Evolutionary conservation across 2,113 vertebrate genomes (phyloP), one percentile per base, ranked within the genome.

Genomic region (Bolborhynchus lineola): DNA sequence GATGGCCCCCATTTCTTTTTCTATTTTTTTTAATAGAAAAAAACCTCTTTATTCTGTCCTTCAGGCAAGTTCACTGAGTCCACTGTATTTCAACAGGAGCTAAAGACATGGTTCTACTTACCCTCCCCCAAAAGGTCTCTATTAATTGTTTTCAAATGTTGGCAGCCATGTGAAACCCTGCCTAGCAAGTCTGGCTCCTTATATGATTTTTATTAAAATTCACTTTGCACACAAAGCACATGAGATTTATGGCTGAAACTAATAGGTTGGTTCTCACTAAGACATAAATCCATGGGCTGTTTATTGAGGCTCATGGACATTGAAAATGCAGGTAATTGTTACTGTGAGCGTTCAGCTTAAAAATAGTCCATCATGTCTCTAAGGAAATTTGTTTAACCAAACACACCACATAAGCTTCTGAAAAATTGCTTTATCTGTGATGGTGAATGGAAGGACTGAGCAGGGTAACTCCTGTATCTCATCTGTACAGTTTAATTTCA

Each of bases 121-220:
- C 92, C 80, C 87, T 93, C 96, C 88, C 96, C 96, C 93, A 76
- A 76, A 97, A 88, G 82, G 88, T 97, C 96, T 96, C 88, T 93
- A 97, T 98, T 98, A 98, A 98, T 98, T 98, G 98, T 93, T 89
- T 97, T 96, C 97, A 93, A 98, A 97, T 97, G 97, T 97, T 98
- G 98, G 98, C 98, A 98, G 97, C 95, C 95, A 97, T 91, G 93
- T 97, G 93, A 97, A 98, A 97, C 92, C 93, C 97, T 95, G 96
- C 96, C 44, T 92, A 94, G 94, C 93, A 80, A 93, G 97, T 97
- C 97, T 97, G 97, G 97, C 96, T 97, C 97, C 70, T 81, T 97
- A 95, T 97, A 97, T 96, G 97, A 98, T 97, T 98, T 97, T 98
- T 98, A 98, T 98, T 98, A 98, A 98, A 98, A 98, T 97, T 97